Evolutionary conservation across 2,113 vertebrate genomes (phyloP), one percentile per base, ranked within the genome.

Genomic region (Limanda limanda): DNA sequence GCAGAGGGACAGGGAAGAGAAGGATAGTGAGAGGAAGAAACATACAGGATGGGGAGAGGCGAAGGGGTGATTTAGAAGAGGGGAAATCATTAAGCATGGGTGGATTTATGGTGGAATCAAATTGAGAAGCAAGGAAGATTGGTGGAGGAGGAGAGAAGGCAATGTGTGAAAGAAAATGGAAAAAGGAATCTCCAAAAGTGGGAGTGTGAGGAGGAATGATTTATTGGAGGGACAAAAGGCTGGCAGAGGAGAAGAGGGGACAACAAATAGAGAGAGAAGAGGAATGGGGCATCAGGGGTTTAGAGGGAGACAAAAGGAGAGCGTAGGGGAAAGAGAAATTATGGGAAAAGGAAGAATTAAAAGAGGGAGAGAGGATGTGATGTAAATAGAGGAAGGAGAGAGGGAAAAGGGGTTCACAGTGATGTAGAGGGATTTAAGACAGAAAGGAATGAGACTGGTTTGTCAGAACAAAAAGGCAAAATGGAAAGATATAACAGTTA

Each of bases 21-120:
- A 13, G 8, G 25, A 21, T 3, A n/a, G 24, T 2, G 0, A 31
- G 56, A 21, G 40, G 42, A 17, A 15, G 55, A 25, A 54, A 31
- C 12, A 18, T 40, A 60, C 18, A 67, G 12, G 14, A 6, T 18
- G 48, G 11, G 15, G 17, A 12, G 25, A 42, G 13, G 17, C 1
- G 23, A 0, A 40, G 5, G n/a, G 27, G n/a, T 71, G 23, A 63
- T 52, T 47, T 20, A 56, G 10, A 57, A 5, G 2, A 31, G 27
- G 42, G 21, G 10, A 0, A 17, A 47, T 42, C 51, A 62, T 58
- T 25, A 52, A 70, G 11, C n/a, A 23, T 66, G 45, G n/a, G 52
- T 57, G 55, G 56, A 60, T 81, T 76, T 58, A 78, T 61, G 24
- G 35, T 37, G 62, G 48, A 71, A 63, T 60, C 6, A 66, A 57